Conservation (phyloP, 1,140 invertebrate species). For the Heterodera carotae region DNA sequence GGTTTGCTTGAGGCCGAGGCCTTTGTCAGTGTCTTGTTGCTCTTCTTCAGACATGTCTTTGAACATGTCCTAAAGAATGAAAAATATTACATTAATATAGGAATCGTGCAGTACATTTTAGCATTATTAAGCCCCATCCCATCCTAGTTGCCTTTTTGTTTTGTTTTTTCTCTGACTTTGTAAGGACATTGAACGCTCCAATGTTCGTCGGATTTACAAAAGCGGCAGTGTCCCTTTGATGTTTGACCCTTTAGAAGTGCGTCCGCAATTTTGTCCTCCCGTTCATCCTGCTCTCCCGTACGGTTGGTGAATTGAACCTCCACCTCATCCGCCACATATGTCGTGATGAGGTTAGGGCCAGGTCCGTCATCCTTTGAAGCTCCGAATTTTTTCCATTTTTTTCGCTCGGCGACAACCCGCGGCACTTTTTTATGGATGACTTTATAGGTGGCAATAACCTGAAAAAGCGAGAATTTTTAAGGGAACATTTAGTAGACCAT, state of each 20-base stretch:
- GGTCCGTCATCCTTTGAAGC: constrained; percentile 45
- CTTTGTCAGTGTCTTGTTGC: constrained; percentile 33
- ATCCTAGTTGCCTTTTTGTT: constrained; percentile 14
- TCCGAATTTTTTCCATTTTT: constrained; percentile 58
- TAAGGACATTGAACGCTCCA: constrained; percentile 64
- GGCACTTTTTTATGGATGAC: constrained; percentile 55
- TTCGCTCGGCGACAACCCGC: constrained; percentile 52
- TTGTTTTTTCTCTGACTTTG: constrained; percentile 47
- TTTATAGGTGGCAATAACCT: constrained; percentile 53
- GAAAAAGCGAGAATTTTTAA: constrained; percentile 24
- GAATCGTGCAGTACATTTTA: too few relatives aligned
- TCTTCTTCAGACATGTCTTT: constrained; percentile 45
- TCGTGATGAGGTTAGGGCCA: constrained; percentile 75
- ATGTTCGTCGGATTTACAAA: constrained; percentile 64
- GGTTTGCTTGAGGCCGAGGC: constrained; percentile 1
- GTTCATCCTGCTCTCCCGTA: constrained; percentile 58
- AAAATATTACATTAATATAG: constrained; percentile 14
- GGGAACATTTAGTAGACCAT: too few relatives aligned
- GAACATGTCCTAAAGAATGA: constrained; percentile 56
- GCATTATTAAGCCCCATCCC: too few relatives aligned
- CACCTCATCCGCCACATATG: constrained; percentile 90
- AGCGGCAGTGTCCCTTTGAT: constrained; percentile 56
- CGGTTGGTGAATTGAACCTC: constrained; percentile 76
- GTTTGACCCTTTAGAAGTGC: constrained; percentile 31
- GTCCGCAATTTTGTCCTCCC: constrained; percentile 51